Conservation (phyloP, 2,888 invertebrate species). For the Callinectes sapidus region DNA sequence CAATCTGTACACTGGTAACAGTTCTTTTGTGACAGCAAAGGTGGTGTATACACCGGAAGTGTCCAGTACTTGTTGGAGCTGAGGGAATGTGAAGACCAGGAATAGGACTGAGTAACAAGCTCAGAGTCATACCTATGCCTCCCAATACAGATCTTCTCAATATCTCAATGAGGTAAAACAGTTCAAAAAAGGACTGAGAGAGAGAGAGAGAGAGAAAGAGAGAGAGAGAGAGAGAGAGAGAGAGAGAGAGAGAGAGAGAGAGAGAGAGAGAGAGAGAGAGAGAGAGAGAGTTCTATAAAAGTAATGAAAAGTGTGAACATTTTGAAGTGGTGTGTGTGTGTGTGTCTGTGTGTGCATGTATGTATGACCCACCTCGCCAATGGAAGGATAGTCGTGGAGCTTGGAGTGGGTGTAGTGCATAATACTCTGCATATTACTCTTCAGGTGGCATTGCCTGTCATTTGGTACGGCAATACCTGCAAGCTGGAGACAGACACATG, state of each 20-base stretch:
- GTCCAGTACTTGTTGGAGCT: background rate
- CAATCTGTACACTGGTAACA: background rate
- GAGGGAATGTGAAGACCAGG: background rate
- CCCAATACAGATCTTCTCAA: background rate
- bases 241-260: too few relatives aligned
- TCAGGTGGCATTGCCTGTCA: constrained; percentile 51
- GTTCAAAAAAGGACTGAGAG: too few relatives aligned
- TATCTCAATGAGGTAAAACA: background rate
- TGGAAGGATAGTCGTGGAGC: constrained; percentile 54
- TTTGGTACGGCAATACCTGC: constrained; percentile 54
- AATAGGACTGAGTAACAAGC: background rate
- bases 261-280: too few relatives aligned
- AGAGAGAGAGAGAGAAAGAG: too few relatives aligned
- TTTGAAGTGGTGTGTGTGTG: too few relatives aligned
- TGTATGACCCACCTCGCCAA: constrained; percentile 38
- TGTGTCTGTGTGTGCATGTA: background rate
- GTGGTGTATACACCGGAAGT: background rate
- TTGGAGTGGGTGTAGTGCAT: constrained; percentile 35
- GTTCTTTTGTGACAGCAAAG: background rate
- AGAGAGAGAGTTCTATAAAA: too few relatives aligned
- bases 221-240: too few relatives aligned
- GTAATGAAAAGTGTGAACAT: background rate
- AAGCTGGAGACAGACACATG: constrained; percentile 39
- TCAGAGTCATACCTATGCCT: background rate
- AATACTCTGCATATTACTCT: constrained; percentile 1